Base-by-base conservation (phyloP, 2,797 vertebrate species). In the Bucorvus abyssinicus region DNA sequence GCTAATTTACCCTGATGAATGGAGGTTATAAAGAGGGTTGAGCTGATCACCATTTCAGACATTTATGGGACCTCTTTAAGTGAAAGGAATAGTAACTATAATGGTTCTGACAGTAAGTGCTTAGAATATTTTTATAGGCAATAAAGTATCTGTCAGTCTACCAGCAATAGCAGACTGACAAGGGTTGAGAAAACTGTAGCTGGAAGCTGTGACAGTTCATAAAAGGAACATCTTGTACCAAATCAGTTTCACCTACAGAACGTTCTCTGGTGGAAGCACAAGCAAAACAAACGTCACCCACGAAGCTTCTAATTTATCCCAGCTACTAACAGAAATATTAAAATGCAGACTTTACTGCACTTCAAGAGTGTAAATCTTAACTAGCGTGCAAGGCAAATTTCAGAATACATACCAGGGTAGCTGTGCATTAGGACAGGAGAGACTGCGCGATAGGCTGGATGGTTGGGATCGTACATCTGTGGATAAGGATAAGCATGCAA, bases 391-490 rank as follows among this genome's bases (percentile, higher is more conserved):
- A 87, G 29, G 42, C 47, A 47, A 78, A 44, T 63, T 84, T 94
- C 90, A 94, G 94, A 98, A 98, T 98, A 98, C 98, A 94, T 98
- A 99, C 99, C 99, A 97, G 99, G 99, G 96, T 99, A 99, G 82
- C 98, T 98, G 98, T 99, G 99, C 98, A 99, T 98, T 95, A 99
- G 97, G 81, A 99, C 99, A 9, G 99, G 99, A 94, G 99, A 99
- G 86, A 99, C 98, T 87, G 99, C 99, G 7, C 99, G 98, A 96
- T 99, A 99, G 75, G 99, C 98, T 83, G 98, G 98, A 96, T 98
- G 99, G 92, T 98, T 97, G 50, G 98, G 97, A 97, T 99, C 99
- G 57, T 99, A 99, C 98, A 99, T 99, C 90, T 99, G 98, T 36
- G 99, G 98, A 97, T 99, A 99, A 32, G 99, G 98, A 91, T 99